Base-by-base conservation (phyloP, 2,888 invertebrate species). In the Timema podura region DNA sequence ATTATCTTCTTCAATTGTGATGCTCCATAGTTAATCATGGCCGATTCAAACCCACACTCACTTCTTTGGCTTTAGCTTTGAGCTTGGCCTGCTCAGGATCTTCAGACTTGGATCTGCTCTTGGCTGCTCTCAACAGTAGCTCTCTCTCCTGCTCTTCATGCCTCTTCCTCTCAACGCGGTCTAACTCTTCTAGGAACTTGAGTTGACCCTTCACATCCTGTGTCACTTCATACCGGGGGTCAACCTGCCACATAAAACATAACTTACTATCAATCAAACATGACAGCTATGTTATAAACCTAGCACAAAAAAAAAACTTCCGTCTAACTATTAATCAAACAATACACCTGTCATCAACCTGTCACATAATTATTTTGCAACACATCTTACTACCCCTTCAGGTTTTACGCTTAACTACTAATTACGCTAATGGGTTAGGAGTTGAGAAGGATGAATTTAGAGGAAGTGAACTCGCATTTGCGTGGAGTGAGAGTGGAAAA, bases 41-140 rank as follows among this genome's bases (percentile, higher is more conserved):
- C 30, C 30, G 30, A 30, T 54, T 54, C 64, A 16, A 64, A 30
- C 16, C 44, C 13, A 64, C 16, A 73, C 73, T 76, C 79, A 89
- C 89, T 83, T 89, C 89, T 83, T 89, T 90, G 74, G 95, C 95
- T 83, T 96, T 96, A 73, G 97, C 96, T 83, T 97, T 98, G 74
- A 98, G 85, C 81, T 98, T 98, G 1, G 96, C 93, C 81, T 98
- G 97, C 79, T 98, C 98, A 0, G 98, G 97, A 83, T 98, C 98
- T 83, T 98, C 98, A 70, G 94, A 91, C 85, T 97, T 97, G 68
- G 97, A 95, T 74, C 98, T 87, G 76, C 96, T 96, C 82, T 97
- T 98, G 68, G 97, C 98, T 44, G 96, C 96, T 74, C 95, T 85
- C 76, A 98, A 82, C 67, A 98, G 84, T 84, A 96, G 90, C 82